Percentiles rank a stretch among this genome's conserved stretches.
phyloP scores from a whole-genome alignment of 2,888 invertebrate species.

The Rutpela maculata region DNA sequence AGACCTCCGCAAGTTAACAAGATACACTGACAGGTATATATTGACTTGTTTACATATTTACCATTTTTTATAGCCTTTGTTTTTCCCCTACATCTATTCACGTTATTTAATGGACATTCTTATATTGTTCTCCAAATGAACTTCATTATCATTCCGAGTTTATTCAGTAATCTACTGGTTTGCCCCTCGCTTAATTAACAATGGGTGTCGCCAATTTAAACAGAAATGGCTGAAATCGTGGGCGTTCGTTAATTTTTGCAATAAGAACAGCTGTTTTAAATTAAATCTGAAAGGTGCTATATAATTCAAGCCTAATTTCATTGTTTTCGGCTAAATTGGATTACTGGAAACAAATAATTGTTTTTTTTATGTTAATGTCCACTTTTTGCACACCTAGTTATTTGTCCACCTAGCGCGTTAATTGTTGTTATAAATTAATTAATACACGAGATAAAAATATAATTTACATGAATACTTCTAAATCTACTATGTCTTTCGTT shows the following conservation, averaged over 20 bases:
- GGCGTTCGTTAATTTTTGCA: background rate
- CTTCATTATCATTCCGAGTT: constrained; percentile 7
- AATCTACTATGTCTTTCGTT: too few species aligned
- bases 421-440: too few species aligned
- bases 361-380: too few species aligned
- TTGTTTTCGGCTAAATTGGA: background rate
- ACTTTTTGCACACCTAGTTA: too few species aligned
- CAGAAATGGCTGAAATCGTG: background rate
- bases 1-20: constrained; percentile 9
- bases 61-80: constrained; percentile 26
- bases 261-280: constrained; percentile 4
- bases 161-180: constrained; percentile 1
- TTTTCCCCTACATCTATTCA: constrained; percentile 26
- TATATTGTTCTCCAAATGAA: constrained; percentile 24
- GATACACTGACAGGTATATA: constrained; percentile 30
- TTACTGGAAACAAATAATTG: too few species aligned
- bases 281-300: background rate
- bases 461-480: too few species aligned
- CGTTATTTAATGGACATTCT: constrained; percentile 27
- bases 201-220: background rate
- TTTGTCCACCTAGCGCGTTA: too few species aligned
- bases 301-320: background rate
- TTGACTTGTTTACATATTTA: constrained; percentile 12
- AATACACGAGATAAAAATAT: too few species aligned
- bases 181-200: constrained; percentile 7